phyloP scores from a whole-genome alignment of 1,140 invertebrate species.

The Neelides sp. region DNA sequence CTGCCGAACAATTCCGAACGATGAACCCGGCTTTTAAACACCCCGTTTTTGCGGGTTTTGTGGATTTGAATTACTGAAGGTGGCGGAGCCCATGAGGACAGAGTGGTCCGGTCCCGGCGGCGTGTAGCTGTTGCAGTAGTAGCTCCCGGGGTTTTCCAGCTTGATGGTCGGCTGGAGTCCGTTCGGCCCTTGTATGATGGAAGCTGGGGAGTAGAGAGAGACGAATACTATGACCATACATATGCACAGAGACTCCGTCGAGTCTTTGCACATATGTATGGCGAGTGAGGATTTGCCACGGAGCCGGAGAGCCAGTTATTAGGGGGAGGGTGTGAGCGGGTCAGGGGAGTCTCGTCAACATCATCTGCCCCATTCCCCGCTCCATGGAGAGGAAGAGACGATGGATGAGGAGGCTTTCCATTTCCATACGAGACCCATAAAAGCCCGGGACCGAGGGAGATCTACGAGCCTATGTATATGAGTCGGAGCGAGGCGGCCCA shows the following conservation, averaged over 20 bases:
- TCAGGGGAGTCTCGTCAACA: too few relatives aligned
- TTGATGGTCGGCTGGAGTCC: conserved; percentile 71
- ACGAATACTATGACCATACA: background rate
- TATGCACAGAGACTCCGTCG: conserved; percentile 12
- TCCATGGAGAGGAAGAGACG: too few relatives aligned
- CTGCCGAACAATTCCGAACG: conserved; percentile 28
- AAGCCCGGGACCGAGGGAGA: too few relatives aligned
- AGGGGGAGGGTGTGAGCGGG: too few relatives aligned
- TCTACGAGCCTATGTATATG: too few relatives aligned
- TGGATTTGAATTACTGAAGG: conserved; percentile 46
- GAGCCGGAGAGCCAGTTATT: too few relatives aligned
- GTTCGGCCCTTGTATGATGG: conserved; percentile 79
- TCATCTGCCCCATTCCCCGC: too few relatives aligned
- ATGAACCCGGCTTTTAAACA: background rate
- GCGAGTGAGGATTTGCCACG: too few relatives aligned
- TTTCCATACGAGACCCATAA: conserved; percentile 30
- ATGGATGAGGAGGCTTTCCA: too few relatives aligned
- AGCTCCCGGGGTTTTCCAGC: conserved; percentile 67
- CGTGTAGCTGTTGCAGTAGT: conserved; percentile 86
- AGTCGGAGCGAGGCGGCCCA: too few relatives aligned
- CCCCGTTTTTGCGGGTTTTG: too few relatives aligned
- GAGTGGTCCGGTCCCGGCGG: conserved; percentile 50
- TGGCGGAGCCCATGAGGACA: conserved; percentile 44
- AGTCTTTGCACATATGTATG: conserved; percentile 22
- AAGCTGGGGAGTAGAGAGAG: conserved; percentile 47